Percentiles rank a stretch among this genome's conserved stretches.
Evolutionary conservation across 64 coral and sea anemone species (phyloP).

Genomic region (Trachythela sp.): DNA sequence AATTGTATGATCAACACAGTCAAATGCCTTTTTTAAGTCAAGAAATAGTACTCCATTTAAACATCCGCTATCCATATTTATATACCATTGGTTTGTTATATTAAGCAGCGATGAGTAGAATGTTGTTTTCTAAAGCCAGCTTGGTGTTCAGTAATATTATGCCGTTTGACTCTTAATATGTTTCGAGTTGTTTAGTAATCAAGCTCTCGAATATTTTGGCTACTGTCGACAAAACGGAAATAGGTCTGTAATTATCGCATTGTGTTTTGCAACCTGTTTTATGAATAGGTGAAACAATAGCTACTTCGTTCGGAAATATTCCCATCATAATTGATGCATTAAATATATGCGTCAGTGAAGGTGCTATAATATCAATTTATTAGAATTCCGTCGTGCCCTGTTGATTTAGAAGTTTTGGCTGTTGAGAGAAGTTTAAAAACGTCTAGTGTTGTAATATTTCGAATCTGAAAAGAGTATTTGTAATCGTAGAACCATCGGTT

Average conservation of each 20-base stretch:
- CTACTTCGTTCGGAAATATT: not conserved
- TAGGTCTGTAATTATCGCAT: conserved; percentile 2
- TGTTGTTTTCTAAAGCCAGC: too few species aligned
- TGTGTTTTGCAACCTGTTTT: not conserved
- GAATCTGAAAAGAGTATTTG: not conserved
- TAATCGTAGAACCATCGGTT: too few species aligned
- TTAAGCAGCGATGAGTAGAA: too few species aligned
- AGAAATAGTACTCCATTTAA: too few species aligned
- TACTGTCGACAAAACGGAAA: not conserved
- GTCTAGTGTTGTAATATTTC: not conserved
- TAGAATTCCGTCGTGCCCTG: not conserved
- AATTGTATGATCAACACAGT: too few species aligned
- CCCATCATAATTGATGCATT: not conserved
- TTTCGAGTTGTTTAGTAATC: not conserved
- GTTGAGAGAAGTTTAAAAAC: not conserved
- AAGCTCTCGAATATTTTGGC: not conserved
- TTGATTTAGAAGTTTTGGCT: not conserved
- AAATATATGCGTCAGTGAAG: not conserved
- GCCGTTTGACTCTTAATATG: not conserved
- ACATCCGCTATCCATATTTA: too few species aligned
- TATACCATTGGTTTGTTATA: too few species aligned
- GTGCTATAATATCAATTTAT: not conserved
- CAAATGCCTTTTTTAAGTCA: too few species aligned
- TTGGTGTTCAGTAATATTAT: not conserved
- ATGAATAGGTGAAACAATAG: not conserved